phyloP scores from a whole-genome alignment of 1,140 invertebrate genomes.

The Amyelois transitella region DNA sequence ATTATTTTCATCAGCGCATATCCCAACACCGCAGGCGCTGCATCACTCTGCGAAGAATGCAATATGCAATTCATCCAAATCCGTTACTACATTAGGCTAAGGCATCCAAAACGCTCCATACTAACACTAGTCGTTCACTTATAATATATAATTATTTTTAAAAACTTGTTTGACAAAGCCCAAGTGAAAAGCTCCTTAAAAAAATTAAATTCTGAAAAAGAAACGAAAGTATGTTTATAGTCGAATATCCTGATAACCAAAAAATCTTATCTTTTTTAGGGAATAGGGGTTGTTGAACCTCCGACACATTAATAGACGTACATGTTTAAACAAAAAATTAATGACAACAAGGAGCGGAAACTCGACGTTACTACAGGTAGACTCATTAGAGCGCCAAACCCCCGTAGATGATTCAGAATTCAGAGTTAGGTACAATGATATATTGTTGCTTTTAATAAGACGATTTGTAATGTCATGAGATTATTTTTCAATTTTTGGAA shows the following conservation, averaged over 20 bases:
- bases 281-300: not conserved
- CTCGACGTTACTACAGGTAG: constrained; percentile 4
- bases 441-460: too few species aligned
- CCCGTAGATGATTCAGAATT: too few species aligned
- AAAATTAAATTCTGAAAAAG: too few species aligned
- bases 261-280: not conserved
- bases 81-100: not conserved
- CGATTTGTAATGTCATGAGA: too few species aligned
- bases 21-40: constrained; percentile 15
- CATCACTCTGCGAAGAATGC: constrained; percentile 23
- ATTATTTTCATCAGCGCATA: constrained; percentile 30
- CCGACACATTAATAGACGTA: not conserved
- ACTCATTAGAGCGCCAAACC: not conserved
- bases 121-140: not conserved
- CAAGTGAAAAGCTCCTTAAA: not conserved
- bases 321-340: not conserved
- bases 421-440: too few species aligned
- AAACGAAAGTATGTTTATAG: too few species aligned
- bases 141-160: not conserved
- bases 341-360: constrained; percentile 3
- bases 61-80: not conserved
- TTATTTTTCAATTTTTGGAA: too few species aligned
- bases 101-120: not conserved
- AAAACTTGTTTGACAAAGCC: not conserved
- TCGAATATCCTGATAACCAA: not conserved